Conservation (phyloP, 2,888 invertebrate species). For the Eudasyphora cyanicolor region DNA sequence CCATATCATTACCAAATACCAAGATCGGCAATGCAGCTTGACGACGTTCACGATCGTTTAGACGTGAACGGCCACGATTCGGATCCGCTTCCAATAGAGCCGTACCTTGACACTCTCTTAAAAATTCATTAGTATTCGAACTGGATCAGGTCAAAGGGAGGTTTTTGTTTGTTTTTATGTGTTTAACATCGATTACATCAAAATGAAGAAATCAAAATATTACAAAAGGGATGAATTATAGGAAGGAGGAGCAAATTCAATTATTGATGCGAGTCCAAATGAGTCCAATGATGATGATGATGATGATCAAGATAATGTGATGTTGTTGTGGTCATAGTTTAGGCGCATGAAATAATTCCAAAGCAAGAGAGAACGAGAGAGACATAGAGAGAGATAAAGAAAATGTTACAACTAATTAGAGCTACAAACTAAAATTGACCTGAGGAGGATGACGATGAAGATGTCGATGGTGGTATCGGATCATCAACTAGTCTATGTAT, state of each 20-base stretch:
- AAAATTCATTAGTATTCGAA: constrained; percentile 91
- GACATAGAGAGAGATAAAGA: neutral
- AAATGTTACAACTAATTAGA: constrained; percentile 7
- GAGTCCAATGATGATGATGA: neutral
- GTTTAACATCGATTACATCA: constrained; percentile 66
- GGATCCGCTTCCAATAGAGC: constrained; percentile 80
- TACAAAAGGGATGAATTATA: constrained; percentile 24
- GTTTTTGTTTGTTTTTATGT: constrained; percentile 38
- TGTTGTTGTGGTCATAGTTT: neutral
- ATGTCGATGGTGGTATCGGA: neutral
- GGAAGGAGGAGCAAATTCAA: neutral
- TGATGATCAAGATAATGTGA: neutral
- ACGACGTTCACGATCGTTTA: constrained; percentile 90
- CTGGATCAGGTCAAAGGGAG: constrained; percentile 78
- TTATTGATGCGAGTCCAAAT: neutral
- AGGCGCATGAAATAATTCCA: neutral
- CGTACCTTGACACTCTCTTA: constrained; percentile 85
- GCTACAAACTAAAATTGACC: constrained; percentile 34
- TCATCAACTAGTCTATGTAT: constrained; percentile 20
- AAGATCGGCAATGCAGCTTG: constrained; percentile 93
- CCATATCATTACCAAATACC: constrained; percentile 94
- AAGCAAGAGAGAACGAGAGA: constrained; percentile 7
- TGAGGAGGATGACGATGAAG: constrained; percentile 1
- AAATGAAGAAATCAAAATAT: constrained; percentile 60
- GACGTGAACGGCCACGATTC: constrained; percentile 81